phyloP scores from a whole-genome alignment of 2,797 vertebrate species.

The Gymnopithys bicolor region DNA sequence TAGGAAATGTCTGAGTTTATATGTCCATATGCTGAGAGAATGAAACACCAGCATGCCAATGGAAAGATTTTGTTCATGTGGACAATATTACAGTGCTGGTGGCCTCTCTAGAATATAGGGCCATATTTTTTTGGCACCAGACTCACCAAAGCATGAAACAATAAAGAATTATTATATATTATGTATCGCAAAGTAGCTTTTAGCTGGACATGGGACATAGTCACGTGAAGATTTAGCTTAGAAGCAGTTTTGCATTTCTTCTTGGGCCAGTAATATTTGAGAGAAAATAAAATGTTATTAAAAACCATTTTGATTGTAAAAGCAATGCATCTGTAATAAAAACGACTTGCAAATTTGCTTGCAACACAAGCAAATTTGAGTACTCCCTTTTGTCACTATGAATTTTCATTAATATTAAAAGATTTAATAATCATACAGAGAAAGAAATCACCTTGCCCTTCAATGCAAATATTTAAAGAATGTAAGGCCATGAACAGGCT shows the following conservation, averaged over 20 bases:
- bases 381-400: not conserved
- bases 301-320: not conserved
- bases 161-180: not conserved
- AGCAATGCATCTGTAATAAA: not conserved
- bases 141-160: not conserved
- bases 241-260: not conserved
- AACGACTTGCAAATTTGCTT: not conserved
- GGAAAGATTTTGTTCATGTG: not conserved
- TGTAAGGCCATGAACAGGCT: not conserved
- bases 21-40: not conserved
- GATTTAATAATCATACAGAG: not conserved
- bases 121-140: not conserved
- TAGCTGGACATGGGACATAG: not conserved
- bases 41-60: not conserved
- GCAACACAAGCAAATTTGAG: not conserved
- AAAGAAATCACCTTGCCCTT: not conserved
- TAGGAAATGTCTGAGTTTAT: not conserved
- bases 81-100: not conserved
- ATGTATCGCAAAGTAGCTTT: not conserved
- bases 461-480: not conserved
- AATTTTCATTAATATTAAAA: not conserved
- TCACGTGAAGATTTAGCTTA: not conserved
- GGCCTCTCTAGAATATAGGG: not conserved
- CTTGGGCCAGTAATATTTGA: not conserved
- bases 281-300: not conserved